Percentiles rank a stretch among this genome's conserved stretches.
phyloP scores from a whole-genome alignment of 1,140 invertebrate genomes.

The Ceratosolen solmsi region DNA sequence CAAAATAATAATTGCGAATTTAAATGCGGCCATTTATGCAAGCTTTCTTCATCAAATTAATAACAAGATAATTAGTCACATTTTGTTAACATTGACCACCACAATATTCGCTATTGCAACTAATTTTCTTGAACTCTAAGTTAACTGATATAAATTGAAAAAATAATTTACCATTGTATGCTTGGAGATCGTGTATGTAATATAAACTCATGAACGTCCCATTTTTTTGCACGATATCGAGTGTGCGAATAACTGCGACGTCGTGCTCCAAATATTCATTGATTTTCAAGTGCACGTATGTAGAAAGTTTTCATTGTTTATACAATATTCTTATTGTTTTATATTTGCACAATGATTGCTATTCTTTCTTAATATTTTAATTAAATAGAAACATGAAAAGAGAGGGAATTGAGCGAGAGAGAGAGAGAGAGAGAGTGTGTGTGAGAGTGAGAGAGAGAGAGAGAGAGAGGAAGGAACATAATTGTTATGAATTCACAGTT shows the following conservation, averaged over 20 bases:
- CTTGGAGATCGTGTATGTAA: conserved; percentile 2
- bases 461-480: too few species aligned
- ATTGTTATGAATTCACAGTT: neutral
- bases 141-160: neutral
- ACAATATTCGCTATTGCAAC: too few species aligned
- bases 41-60: too few species aligned
- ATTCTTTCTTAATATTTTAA: neutral
- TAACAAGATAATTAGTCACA: too few species aligned
- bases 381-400: neutral
- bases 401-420: too few species aligned
- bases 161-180: conserved; percentile 24
- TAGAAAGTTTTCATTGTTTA: conserved; percentile 33
- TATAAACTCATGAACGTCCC: neutral
- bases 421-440: too few species aligned
- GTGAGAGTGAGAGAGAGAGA: too few species aligned
- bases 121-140: too few species aligned
- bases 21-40: too few species aligned
- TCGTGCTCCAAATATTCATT: conserved; percentile 41
- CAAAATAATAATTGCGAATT: too few species aligned
- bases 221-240: conserved; percentile 20
- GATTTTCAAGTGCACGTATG: conserved; percentile 15
- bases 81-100: too few species aligned
- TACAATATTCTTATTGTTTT: neutral
- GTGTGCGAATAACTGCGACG: conserved; percentile 29
- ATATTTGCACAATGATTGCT: neutral